Evolutionary conservation across 2,888 invertebrate genomes (phyloP).

Genomic region (Drymonia ruficornis): DNA sequence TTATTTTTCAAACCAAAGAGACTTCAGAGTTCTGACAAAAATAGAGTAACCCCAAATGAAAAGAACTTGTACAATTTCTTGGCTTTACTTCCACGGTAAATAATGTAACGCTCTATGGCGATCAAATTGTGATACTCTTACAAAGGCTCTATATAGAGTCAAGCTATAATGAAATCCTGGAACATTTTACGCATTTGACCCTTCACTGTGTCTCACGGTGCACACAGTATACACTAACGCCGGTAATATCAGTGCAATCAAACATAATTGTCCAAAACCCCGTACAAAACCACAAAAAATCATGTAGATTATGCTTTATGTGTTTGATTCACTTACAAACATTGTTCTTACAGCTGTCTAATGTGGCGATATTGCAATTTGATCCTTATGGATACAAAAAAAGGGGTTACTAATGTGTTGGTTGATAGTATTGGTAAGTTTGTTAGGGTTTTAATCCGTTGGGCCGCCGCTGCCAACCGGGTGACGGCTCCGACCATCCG

Average conservation of each 20-base stretch:
- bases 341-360: conserved; percentile 7
- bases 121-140: no score
- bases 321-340: conserved; percentile 54
- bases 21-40: no score
- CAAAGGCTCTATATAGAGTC: no score
- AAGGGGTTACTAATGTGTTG: conserved; percentile 17
- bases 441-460: conserved; percentile 56
- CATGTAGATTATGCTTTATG: conserved; percentile 61
- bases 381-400: conserved; percentile 24
- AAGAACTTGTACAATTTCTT: no score
- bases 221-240: conserved; percentile 32
- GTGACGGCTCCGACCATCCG: conserved; percentile 72
- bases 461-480: conserved; percentile 55
- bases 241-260: conserved; percentile 55
- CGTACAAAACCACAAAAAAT: conserved; percentile 66
- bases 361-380: conserved; percentile 16
- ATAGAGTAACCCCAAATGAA: no score
- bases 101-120: no score
- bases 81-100: no score
- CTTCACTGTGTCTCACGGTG: conserved; percentile 14
- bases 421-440: conserved; percentile 28
- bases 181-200: no score
- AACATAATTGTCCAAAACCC: conserved; percentile 69
- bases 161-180: no score
- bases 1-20: no score